phyloP scores from a whole-genome alignment of 92 coral and sea anemone genomes.

The Epizoanthus stellaris region DNA sequence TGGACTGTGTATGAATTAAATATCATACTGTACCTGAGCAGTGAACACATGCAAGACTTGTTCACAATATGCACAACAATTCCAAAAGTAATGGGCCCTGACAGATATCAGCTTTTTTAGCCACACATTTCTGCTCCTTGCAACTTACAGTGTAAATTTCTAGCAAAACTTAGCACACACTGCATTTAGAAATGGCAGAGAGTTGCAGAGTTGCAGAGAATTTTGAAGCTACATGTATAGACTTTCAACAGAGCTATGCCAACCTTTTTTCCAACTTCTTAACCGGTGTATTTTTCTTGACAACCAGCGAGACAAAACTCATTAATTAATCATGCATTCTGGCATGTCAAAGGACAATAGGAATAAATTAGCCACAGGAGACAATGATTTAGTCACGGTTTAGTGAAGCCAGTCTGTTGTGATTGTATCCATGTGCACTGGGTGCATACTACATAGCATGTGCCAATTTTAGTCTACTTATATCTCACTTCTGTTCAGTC shows the following conservation, averaged over 20 bases:
- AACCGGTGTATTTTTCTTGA: neutral
- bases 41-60: neutral
- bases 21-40: neutral
- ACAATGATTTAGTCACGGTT: neutral
- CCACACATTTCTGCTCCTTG: constrained; percentile 1
- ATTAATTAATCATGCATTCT: constrained; percentile 67
- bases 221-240: neutral
- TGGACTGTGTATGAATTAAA: neutral
- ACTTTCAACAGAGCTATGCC: neutral
- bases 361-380: constrained; percentile 28
- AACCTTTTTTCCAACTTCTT: neutral
- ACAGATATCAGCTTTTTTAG: neutral
- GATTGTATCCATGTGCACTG: no score
- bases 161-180: neutral
- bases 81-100: constrained; percentile 25
- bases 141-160: neutral
- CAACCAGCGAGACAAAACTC: constrained; percentile 67
- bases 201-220: neutral
- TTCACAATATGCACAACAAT: constrained; percentile 3
- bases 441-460: no score
- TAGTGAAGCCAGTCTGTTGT: no score
- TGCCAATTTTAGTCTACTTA: no score
- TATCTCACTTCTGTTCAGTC: no score
- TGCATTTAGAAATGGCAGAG: neutral
- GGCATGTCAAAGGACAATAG: constrained; percentile 3